phyloP scores from a whole-genome alignment of 2,797 vertebrate genomes.

The Lithobates pipiens region DNA sequence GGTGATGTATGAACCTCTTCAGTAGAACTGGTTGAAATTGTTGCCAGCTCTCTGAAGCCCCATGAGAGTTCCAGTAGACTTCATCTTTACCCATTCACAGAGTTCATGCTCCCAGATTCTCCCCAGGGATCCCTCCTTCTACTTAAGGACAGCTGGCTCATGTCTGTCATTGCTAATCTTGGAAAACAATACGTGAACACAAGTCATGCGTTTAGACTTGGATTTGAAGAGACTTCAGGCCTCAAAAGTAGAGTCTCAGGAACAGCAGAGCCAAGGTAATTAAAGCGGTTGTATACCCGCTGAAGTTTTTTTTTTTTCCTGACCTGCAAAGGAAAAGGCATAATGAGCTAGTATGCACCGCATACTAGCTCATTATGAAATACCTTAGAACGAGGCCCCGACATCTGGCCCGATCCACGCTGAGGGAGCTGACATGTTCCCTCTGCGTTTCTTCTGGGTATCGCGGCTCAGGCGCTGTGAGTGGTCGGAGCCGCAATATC shows the following conservation, averaged over 20 bases:
- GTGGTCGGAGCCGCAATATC: too few species aligned
- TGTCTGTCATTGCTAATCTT: constrained; percentile 18
- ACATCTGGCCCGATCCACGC: too few species aligned
- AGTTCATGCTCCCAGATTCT: constrained; percentile 1
- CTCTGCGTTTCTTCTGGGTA: too few species aligned
- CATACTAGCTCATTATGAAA: too few species aligned
- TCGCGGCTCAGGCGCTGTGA: too few species aligned
- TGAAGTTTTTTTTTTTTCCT: too few species aligned
- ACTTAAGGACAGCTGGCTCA: constrained; percentile 24
- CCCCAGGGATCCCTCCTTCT: constrained; percentile 5
- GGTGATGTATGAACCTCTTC: neutral
- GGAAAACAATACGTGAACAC: constrained; percentile 29
- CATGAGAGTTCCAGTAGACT: constrained; percentile 24
- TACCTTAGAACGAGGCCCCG: too few species aligned
- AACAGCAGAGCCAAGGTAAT: neutral
- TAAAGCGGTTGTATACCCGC: too few species aligned
- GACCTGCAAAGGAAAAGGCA: too few species aligned
- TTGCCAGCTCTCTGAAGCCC: constrained; percentile 9
- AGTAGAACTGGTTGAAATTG: constrained; percentile 15
- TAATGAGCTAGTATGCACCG: too few species aligned
- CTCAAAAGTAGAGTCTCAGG: too few species aligned
- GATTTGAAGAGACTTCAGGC: neutral
- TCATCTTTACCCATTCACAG: neutral
- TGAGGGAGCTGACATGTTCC: too few species aligned
- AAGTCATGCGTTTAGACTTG: neutral